Conservation (phyloP, 2,113 vertebrate species). For the Zingel zingel region DNA sequence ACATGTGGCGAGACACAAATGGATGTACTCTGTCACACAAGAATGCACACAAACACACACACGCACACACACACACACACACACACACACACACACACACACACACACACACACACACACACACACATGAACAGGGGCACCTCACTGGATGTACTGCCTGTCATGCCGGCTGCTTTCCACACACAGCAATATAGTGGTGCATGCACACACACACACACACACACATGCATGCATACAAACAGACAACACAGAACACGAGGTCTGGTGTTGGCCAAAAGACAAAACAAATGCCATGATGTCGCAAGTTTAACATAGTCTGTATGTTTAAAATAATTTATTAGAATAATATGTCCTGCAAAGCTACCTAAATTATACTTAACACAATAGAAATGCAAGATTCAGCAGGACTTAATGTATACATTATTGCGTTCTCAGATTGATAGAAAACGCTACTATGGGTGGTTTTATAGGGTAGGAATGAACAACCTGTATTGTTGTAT, state of each 20-base stretch:
- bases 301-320: neutral
- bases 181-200: neutral
- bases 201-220: slow-evolving; percentile 6
- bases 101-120: neutral
- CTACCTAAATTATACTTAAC: neutral
- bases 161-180: slow-evolving; percentile 15
- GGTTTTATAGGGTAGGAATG: no score
- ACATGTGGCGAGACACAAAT: slow-evolving; percentile 30
- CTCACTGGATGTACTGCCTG: neutral
- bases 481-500: no score
- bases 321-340: neutral
- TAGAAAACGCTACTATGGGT: no score
- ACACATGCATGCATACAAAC: neutral
- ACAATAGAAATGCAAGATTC: neutral
- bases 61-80: slow-evolving; percentile 1
- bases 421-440: neutral
- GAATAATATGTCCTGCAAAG: neutral
- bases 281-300: neutral
- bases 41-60: slow-evolving; percentile 3
- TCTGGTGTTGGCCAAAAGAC: neutral
- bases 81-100: neutral
- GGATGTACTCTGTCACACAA: slow-evolving; percentile 31
- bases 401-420: neutral
- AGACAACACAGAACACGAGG: neutral
- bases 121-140: neutral